Base-by-base conservation (phyloP, 1,140 invertebrate genomes). In the Magallana ariakensis region DNA sequence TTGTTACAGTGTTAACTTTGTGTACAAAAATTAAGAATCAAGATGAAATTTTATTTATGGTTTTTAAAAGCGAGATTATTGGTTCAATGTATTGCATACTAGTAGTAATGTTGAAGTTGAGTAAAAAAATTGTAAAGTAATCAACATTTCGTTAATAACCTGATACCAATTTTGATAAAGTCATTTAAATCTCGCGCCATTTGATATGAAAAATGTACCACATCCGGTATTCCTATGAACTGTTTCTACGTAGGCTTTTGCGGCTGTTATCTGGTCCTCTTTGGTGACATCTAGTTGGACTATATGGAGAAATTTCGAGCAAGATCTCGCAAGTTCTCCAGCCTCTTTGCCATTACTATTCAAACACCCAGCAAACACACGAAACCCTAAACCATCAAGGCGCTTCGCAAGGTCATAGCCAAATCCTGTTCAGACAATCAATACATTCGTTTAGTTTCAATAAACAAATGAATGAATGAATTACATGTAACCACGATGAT, bases 351-450 rank as follows among this genome's bases (percentile, higher is more conserved):
- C 91, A 13, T 95, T 93, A 0, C 94, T 93, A 16, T 95, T 90
- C 26, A 97, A 95, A 92, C 97, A 97, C 5, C 96, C 96, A 53
- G 97, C 97, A 87, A 91, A 95, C 1, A 95, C 95, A 81, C 92
- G 89, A 22, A 94, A 93, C 16, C 95, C 95, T 56, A 92, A 84
- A 3, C 56, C 19, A 85, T 94, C 92, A 46, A 95, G 89, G 16
- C 93, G 89, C 10, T 90, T 91, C 1, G 95, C 95, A 19, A 95
- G 88, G n/a, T 91, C 85, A 85, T 93, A 84, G 8, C 91, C 91
- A 89, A 92, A 90, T 9, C 91, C 91, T 91, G 16, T 53, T 19
- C 80, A 66, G 5, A 58, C 53, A 83, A 33, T 1, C 22, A 53
- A 60, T 85, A 33, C 16, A 22, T 26, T 16, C 9, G 26, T 56